Base-by-base conservation (phyloP, 2,888 invertebrate species). In the Eretmocerus hayati region DNA sequence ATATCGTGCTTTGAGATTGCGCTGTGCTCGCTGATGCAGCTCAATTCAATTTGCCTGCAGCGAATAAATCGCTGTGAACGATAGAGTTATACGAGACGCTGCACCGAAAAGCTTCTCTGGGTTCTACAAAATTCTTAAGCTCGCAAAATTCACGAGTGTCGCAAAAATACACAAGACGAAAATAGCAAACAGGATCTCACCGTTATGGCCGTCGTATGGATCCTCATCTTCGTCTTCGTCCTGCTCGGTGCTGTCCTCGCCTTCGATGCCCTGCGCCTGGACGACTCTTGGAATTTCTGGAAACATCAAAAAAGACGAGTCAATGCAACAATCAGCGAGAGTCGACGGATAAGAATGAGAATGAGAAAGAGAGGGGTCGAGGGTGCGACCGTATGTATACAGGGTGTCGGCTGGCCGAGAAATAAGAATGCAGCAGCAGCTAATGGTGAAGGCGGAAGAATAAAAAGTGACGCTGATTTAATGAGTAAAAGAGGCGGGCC, bases 211-310 rank as follows among this genome's bases (percentile, higher is more conserved):
- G 79, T 80, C 75, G 75, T 81, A 72, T 46, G 54, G 48, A 72
- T 81, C 81, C 72, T 81, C 81, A 73, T 81, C 60, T 74, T 83
- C 70, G 72, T 83, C 73, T 58, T 75, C 75, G 15, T 67, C 65
- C 51, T 62, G 60, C 42, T 69, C 66, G 4, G 64, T 63, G 51
- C 65, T 68, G 57, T 72, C 70, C 46, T 71, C 71, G 26, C 71
- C 65, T 49, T 76, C 77, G 30, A 74, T 77, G 45, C 77, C 77
- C 67, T 78, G 77, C 56, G 77, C 83, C 38, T 84, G 82, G 61
- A 85, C 82, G 64, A 85, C 81, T 60, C 81, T 80, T 38, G 87
- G 87, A 61, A 86, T 87, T 74, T 85, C 88, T 88, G 76, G n/a
- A 31, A 71, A 71, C 56, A 53, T 56, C 19, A 51, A 43, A 57